A percentile compares a stretch with the other conserved stretches of the same genome.
phyloP scores from a whole-genome alignment of 2,113 vertebrate genomes.

The Phyllostomus hastatus region DNA sequence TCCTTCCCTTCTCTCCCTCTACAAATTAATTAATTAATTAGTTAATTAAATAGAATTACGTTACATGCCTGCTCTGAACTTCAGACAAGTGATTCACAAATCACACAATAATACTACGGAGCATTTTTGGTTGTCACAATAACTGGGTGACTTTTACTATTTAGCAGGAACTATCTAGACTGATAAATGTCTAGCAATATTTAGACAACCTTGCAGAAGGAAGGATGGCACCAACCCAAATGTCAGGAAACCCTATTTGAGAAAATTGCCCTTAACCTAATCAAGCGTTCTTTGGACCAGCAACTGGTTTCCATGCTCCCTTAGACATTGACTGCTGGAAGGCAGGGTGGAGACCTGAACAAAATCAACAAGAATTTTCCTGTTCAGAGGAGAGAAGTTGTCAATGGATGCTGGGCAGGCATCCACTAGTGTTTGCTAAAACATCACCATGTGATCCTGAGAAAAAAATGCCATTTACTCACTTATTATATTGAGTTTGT shows the following conservation, averaged over 20 bases:
- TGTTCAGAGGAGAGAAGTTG: neutral
- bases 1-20: too few relatives aligned
- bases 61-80: neutral
- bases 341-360: neutral
- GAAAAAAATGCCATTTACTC: neutral
- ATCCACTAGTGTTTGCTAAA: neutral
- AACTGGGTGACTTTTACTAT: neutral
- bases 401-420: neutral
- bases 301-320: neutral
- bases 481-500: neutral
- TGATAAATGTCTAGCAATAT: neutral
- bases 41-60: too few relatives aligned
- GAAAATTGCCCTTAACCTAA: neutral
- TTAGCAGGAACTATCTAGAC: neutral
- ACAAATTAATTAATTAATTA: too few relatives aligned
- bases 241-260: neutral
- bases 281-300: neutral
- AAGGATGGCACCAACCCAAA: neutral
- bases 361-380: neutral
- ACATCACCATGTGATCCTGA: neutral
- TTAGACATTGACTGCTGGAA: neutral
- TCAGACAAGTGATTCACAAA: neutral
- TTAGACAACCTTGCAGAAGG: neutral
- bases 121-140: neutral
- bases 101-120: neutral